Percentiles rank a stretch among this genome's conserved stretches.
Evolutionary conservation across 2,113 vertebrate species (phyloP).

Genomic region (Vulpes vulpes): DNA sequence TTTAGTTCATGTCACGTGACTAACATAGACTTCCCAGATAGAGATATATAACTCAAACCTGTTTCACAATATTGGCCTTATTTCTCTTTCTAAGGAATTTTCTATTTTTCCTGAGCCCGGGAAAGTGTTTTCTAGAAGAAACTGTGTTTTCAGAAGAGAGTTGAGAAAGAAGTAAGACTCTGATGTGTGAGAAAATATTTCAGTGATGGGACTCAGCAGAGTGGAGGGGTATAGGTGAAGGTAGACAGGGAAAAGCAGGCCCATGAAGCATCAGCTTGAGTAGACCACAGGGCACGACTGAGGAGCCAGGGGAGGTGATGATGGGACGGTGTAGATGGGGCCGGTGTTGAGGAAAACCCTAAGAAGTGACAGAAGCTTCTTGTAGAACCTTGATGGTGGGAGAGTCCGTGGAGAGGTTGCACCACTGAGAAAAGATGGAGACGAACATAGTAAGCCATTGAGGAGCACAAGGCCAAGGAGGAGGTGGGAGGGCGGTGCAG

Average conservation of each 20-base stretch:
- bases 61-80: not conserved
- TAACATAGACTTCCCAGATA: not conserved
- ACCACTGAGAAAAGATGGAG: not conserved
- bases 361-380: not conserved
- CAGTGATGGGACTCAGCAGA: not conserved
- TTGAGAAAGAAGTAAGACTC: not conserved
- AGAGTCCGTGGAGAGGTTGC: not conserved
- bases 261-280: not conserved
- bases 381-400: not conserved
- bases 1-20: not conserved
- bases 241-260: not conserved
- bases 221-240: not conserved
- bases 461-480: not conserved
- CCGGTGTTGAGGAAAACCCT: not conserved
- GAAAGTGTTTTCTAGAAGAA: not conserved
- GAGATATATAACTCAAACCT: not conserved
- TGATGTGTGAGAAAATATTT: not conserved
- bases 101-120: not conserved
- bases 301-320: not conserved
- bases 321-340: not conserved
- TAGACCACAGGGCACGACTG: not conserved
- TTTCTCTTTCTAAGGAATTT: constrained; percentile 22
- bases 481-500: rapidly evolving
- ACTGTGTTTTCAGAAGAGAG: not conserved
- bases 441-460: not conserved